Base-by-base conservation (phyloP, 2,113 vertebrate species). In the Atlantisia rogersi region DNA sequence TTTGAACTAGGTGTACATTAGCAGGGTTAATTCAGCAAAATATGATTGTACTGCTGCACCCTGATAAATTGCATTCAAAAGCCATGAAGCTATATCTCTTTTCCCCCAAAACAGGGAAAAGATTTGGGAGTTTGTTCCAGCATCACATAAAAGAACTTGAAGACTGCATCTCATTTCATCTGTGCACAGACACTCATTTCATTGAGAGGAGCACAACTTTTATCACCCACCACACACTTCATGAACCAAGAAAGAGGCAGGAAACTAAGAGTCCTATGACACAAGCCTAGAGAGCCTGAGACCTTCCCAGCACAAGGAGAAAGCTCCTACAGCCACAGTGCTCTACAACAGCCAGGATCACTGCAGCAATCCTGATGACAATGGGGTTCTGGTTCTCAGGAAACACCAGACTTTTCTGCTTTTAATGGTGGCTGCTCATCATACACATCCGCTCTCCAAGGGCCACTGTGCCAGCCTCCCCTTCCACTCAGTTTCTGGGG, bases 11-110 rank as follows among this genome's bases (percentile, higher is more conserved):
- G 5, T 11, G 22, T 25, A 56, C 6, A 12, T 35, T 68, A 46
- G 82, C 40, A 32, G 15, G 8, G 42, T 55, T 42, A 29, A 21
- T 63, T 67, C 62, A 71, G 42, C 24, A 1, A 7, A 67, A 90
- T 14, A 48, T 0, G 0, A 48, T 32, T 25, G 48, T 16, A 77
- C 15, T 32, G 17, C 19, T 64, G 16, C 65, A 85, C 15, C 63
- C 46, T 74, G 31, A 24, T 65, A 48, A 58, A 67, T 2, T 0
- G 0, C 52, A 73, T 42, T 20, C n/a, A 60, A 58, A 85, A 25
- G 39, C 56, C 4, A 2, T 17, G 37, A 75, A 82, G 28, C 7
- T 18, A 44, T 15, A 15, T 50, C 35, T 83, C 32, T 52, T 25
- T 52, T 89, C 29, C 32, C 44, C 22, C 50, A 59, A 42, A 15